Conservation (phyloP, 2,113 vertebrate species). For the Ammodytes marinus region DNA sequence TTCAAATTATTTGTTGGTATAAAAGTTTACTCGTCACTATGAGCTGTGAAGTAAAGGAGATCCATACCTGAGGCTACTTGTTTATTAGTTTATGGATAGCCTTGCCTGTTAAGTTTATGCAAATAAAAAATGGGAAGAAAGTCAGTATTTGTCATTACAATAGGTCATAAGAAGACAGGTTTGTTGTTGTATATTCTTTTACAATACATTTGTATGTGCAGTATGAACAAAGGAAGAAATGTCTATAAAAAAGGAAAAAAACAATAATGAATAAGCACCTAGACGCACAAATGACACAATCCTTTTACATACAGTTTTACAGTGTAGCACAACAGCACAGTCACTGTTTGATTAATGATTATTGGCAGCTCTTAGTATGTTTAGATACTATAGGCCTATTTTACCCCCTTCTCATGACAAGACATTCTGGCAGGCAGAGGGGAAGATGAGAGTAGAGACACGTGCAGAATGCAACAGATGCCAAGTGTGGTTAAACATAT, state of each 20-base stretch:
- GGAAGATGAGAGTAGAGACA: slow-evolving; percentile 40
- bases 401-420: slow-evolving; percentile 66
- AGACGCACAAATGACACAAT: neutral
- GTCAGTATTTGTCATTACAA: neutral
- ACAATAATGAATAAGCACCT: neutral
- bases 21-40: neutral
- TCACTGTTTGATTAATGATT: neutral
- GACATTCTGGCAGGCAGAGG: slow-evolving; percentile 49
- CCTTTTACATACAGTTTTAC: slow-evolving; percentile 1
- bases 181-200: neutral
- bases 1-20: neutral
- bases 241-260: neutral
- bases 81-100: neutral
- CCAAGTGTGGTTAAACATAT: slow-evolving; percentile 35
- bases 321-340: slow-evolving; percentile 4
- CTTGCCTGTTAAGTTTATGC: neutral
- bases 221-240: neutral
- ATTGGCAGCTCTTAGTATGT: slow-evolving; percentile 26
- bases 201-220: neutral
- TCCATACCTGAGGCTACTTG: neutral
- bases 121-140: neutral
- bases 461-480: slow-evolving; percentile 42
- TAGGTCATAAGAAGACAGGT: neutral
- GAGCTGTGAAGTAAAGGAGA: neutral
- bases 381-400: slow-evolving; percentile 68